Evolutionary conservation across 1,140 invertebrate genomes (phyloP).

Genomic region (Drosophila seguyi): DNA sequence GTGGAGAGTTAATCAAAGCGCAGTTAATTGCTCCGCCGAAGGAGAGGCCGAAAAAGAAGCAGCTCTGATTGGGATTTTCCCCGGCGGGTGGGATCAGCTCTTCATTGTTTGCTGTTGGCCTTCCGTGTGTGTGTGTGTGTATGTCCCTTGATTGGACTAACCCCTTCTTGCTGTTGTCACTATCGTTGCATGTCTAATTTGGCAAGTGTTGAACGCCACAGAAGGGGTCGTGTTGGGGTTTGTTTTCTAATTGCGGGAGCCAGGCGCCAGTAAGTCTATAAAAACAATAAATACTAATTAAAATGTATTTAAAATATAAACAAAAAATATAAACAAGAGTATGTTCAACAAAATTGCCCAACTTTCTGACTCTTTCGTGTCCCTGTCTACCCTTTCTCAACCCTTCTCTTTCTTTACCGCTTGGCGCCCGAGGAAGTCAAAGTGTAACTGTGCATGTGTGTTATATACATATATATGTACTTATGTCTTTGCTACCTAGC

Average conservation of each 20-base stretch:
- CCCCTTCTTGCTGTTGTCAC: slow-evolving; percentile 53
- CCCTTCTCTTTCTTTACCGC: slow-evolving; percentile 23
- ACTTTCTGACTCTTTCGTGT: not conserved
- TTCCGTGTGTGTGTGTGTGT: slow-evolving; percentile 11
- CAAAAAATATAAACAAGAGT: slow-evolving; percentile 11
- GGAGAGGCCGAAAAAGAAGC: slow-evolving; percentile 65
- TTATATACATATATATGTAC: not conserved
- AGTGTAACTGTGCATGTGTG: not conserved
- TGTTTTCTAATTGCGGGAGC: slow-evolving; percentile 3
- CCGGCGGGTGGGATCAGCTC: not conserved
- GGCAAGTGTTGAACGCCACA: slow-evolving; percentile 68
- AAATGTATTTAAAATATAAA: slow-evolving; percentile 81
- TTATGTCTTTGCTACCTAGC: slow-evolving; percentile 61
- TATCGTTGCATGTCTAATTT: slow-evolving; percentile 78
- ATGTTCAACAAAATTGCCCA: not conserved
- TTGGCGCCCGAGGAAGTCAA: slow-evolving; percentile 27
- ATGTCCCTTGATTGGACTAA: slow-evolving; percentile 68
- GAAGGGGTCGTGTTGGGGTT: not conserved
- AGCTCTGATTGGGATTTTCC: slow-evolving; percentile 61
- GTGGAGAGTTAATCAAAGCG: slow-evolving; percentile 82
- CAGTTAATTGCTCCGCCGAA: slow-evolving; percentile 81
- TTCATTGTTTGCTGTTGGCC: not conserved
- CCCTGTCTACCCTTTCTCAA: not conserved
- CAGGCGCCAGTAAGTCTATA: slow-evolving; percentile 40
- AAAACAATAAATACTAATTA: slow-evolving; percentile 82